Conservation (phyloP, 2,797 vertebrate species). For the Austrolebias charrua region DNA sequence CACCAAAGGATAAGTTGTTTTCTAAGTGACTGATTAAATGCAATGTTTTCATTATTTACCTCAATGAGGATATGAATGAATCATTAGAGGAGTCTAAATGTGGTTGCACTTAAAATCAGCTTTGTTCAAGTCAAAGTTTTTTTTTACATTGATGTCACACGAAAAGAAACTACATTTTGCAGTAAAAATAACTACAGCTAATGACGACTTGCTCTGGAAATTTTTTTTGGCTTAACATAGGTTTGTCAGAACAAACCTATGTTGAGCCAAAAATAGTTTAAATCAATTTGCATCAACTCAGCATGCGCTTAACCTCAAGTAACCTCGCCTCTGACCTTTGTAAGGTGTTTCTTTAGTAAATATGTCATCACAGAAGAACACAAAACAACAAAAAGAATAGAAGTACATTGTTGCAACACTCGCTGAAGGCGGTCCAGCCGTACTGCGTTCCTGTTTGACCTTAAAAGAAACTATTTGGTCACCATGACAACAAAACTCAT, state of each 20-base stretch:
- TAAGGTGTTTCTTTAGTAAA: slow-evolving; percentile 19
- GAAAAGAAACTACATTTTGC: background rate
- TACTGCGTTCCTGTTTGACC: too few relatives aligned
- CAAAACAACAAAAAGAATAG: slow-evolving; percentile 25
- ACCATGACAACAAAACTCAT: too few relatives aligned
- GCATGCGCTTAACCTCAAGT: too few relatives aligned
- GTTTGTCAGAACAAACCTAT: background rate
- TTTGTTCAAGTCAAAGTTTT: slow-evolving; percentile 1
- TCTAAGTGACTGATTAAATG: slow-evolving; percentile 2
- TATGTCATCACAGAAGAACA: background rate
- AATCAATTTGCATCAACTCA: background rate
- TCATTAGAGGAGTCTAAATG: slow-evolving; percentile 53
- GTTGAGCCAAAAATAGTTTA: background rate
- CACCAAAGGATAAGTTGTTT: background rate
- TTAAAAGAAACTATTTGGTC: too few relatives aligned
- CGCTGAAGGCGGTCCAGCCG: too few relatives aligned
- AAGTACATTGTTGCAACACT: slow-evolving; percentile 16
- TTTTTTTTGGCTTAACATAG: too few relatives aligned
- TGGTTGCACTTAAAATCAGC: slow-evolving; percentile 59
- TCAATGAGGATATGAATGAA: slow-evolving; percentile 29
- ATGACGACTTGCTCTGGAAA: background rate
- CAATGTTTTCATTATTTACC: slow-evolving; percentile 9
- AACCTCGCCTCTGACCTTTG: slow-evolving; percentile 5
- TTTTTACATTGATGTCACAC: background rate
- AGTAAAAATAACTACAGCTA: background rate